phyloP scores from a whole-genome alignment of 2,797 vertebrate species.

The Poeciliopsis paucimaculata region DNA sequence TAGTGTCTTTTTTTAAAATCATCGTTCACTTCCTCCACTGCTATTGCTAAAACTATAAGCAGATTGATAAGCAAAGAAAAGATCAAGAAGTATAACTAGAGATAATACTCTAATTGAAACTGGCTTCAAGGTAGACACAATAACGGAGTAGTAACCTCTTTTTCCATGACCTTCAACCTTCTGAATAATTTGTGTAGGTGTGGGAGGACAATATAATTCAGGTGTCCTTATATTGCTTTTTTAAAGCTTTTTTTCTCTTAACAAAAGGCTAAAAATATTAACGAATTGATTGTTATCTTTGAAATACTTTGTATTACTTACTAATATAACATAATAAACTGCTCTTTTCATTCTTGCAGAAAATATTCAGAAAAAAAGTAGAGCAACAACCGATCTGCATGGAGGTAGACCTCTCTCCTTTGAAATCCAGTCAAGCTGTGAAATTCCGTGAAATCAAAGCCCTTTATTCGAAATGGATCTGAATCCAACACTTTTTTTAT shows the following conservation, averaged over 20 bases:
- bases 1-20: not conserved
- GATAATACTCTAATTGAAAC: not conserved
- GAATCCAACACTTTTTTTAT: not conserved
- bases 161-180: not conserved
- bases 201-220: not conserved
- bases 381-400: not conserved
- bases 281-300: not conserved
- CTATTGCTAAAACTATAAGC: too few species aligned
- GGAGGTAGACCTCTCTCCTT: not conserved
- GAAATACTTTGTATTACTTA: not conserved
- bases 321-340: not conserved
- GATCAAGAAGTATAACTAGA: not conserved
- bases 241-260: not conserved
- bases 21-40: too few species aligned
- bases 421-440: not conserved
- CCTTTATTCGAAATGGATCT: not conserved
- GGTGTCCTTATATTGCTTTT: too few species aligned
- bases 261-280: not conserved
- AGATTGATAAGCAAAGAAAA: not conserved
- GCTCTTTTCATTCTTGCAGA: not conserved
- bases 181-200: not conserved
- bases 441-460: slow-evolving; percentile 2
- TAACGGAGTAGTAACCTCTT: not conserved
- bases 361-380: not conserved
- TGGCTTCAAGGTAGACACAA: not conserved